These are phyloP conservation scores for Ophraella communa DNA, from an alignment of 2,888 invertebrate genomes.

Conservation along the genomic window DNA sequence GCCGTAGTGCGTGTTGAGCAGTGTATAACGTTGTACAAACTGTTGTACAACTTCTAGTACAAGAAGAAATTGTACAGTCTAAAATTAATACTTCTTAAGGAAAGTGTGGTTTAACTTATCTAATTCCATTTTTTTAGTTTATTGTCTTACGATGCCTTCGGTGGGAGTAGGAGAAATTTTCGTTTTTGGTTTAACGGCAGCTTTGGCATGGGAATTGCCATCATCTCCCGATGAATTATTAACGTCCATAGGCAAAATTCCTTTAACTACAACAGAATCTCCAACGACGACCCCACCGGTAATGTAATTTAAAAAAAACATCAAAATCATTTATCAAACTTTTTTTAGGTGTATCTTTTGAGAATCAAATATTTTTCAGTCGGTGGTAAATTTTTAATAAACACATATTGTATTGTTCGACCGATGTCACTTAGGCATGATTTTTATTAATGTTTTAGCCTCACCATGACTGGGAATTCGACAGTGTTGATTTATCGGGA, in stretches of 20 bases:
- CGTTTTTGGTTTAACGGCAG: constrained; percentile 75
- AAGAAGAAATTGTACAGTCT: too few species aligned
- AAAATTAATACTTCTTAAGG: too few species aligned
- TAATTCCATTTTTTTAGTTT: constrained; percentile 59
- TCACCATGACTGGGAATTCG: constrained; percentile 25
- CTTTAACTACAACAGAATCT: constrained; percentile 32
- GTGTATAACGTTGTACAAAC: too few species aligned
- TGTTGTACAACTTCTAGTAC: too few species aligned
- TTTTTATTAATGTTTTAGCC: constrained; percentile 23
- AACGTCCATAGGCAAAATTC: constrained; percentile 31
- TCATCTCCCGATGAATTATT: constrained; percentile 39
- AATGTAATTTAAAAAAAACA: constrained; percentile 3
- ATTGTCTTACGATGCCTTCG: constrained; percentile 67
- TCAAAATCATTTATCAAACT: neutral
- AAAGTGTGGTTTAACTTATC: neutral
- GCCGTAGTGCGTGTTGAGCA: too few species aligned
- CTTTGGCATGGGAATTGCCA: constrained; percentile 79
- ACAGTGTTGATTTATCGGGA: constrained; percentile 12
- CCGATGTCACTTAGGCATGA: neutral
- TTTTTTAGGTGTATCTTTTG: too few species aligned
- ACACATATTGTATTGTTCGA: neutral
- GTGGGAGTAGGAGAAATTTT: constrained; percentile 65
- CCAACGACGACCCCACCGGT: constrained; percentile 37
- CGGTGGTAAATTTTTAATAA: neutral
- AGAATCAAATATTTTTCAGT: too few species aligned